Evolutionary conservation across 2,888 invertebrate genomes (phyloP).

Genomic region (Mongoloraphidia duomilia): DNA sequence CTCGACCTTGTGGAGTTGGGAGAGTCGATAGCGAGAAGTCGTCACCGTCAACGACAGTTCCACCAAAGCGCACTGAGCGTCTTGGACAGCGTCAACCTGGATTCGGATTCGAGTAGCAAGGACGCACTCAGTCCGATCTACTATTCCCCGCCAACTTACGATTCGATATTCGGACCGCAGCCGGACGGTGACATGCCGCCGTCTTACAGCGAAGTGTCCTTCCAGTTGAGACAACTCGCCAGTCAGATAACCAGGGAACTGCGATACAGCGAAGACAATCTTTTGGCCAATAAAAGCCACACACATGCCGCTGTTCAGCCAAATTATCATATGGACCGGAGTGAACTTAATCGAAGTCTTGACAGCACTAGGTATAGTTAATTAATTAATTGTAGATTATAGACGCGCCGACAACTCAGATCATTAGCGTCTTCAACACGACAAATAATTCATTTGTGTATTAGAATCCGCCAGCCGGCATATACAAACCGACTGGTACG

Average conservation of each 20-base stretch:
- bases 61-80: neutral
- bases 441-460: too few relatives aligned
- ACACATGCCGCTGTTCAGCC: too few relatives aligned
- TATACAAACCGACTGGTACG: too few relatives aligned
- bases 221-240: conserved; percentile 12
- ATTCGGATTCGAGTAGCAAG: conserved; percentile 34
- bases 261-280: too few relatives aligned
- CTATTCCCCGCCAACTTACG: conserved; percentile 36
- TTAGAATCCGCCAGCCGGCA: too few relatives aligned
- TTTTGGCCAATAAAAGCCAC: neutral
- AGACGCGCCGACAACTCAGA: too few relatives aligned
- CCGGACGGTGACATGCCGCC: conserved; percentile 24
- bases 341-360: too few relatives aligned
- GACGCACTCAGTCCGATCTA: conserved; percentile 2
- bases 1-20: conserved; percentile 3
- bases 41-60: neutral
- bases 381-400: too few relatives aligned
- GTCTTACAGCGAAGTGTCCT: conserved; percentile 27
- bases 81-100: conserved; percentile 18
- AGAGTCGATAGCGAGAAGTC: conserved; percentile 1
- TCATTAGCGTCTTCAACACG: too few relatives aligned
- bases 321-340: too few relatives aligned
- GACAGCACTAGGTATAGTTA: too few relatives aligned
- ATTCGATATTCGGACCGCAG: conserved; percentile 32
- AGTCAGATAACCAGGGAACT: conserved; percentile 4